Evolutionary conservation across 1,140 invertebrate genomes (phyloP), one percentile per base, ranked within the genome.

Genomic region (Paracyclopina nana): DNA sequence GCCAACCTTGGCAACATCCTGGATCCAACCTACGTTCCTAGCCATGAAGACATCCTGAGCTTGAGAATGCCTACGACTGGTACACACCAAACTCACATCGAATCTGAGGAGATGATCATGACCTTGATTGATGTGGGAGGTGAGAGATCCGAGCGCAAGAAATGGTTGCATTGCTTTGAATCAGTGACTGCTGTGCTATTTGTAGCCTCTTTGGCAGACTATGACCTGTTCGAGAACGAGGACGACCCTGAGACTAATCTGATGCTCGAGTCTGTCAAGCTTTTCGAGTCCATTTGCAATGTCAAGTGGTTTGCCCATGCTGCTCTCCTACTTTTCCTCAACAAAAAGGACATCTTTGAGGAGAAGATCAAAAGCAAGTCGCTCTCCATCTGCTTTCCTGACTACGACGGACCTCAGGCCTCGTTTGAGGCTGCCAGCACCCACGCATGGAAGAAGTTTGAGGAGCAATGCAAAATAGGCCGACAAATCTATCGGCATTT

Each of bases 151-250:
- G 87, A 92, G 64, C 69, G 87, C 50, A 92, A 92, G 66, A 92
- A 92, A 63, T 92, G 88, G 86, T 92, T 94, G 60, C 87, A 94
- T 63, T 94, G 88, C 70, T 94, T 94, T 63, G 87, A 92, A 27
- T 64, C 68, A 57, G 68, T 68, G 1, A 59, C 59, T 43, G 64
- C 65, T 5, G 57, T 70, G 9, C 50, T 70, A 11, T 70, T 66
- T 60, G 66, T 70, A 12, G 65, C 63, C 8, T 65, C 68, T 8
- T 56, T 70, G 0, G 68, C 66, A 59, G 63, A 63, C 43, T 70
- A 69, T 56, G 66, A 68, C 49, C 62, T 66, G 59, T 60, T 56
- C 18, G 46, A 66, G n/a, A 38, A 57, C 56, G 20, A 61, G 64
- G 55, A 42, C 22, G 46, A 59, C 46, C 40, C 55, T 58, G 18